Conservation (phyloP, 1,140 invertebrate species). For the Lysiphlebus fabarum region DNA sequence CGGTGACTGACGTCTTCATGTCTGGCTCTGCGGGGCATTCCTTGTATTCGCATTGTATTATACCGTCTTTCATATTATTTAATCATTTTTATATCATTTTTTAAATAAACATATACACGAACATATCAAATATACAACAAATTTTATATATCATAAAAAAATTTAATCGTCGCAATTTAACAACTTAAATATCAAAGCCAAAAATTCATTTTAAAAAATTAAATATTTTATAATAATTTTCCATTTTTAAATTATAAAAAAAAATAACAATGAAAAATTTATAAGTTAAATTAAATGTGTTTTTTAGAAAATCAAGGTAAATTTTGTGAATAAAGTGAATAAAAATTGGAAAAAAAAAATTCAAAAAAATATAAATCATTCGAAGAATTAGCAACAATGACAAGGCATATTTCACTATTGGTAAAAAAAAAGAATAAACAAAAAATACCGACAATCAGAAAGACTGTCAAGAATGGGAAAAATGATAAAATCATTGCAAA, state of each 20-base stretch:
- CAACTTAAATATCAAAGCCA: too few relatives aligned
- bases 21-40: slow-evolving; percentile 30
- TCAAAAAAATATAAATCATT: not conserved
- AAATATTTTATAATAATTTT: too few relatives aligned
- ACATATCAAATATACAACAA: too few relatives aligned
- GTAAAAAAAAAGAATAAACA: not conserved
- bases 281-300: not conserved
- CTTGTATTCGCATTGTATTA: slow-evolving; percentile 16
- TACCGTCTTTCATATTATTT: not conserved
- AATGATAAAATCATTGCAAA: too few relatives aligned
- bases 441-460: not conserved
- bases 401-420: slow-evolving; percentile 11
- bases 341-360: not conserved
- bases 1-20: slow-evolving; percentile 32
- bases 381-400: slow-evolving; percentile 22
- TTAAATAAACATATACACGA: too few relatives aligned
- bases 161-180: too few relatives aligned
- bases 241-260: not conserved
- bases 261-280: not conserved
- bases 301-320: too few relatives aligned
- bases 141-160: too few relatives aligned
- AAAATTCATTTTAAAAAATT: too few relatives aligned
- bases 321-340: too few relatives aligned
- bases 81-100: not conserved
- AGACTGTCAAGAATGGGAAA: too few relatives aligned